Base-by-base conservation (phyloP, 2,888 invertebrate species). In the Rhingia campestris region DNA sequence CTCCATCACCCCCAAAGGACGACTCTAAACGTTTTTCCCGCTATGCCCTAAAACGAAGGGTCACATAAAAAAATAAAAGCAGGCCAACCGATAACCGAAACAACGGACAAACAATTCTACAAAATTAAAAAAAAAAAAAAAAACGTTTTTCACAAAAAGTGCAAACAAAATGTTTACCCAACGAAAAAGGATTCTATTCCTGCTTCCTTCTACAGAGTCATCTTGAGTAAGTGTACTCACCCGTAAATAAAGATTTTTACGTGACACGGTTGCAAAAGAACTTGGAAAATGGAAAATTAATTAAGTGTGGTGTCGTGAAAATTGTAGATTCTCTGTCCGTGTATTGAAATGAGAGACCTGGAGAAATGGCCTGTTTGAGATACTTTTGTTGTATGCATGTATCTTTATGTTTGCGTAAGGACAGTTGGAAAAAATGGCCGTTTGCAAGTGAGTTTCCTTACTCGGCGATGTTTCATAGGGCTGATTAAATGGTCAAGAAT, bases 201-300 rank as follows among this genome's bases (percentile, higher is more conserved):
- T 54, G 22, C 22, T 4, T 2, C 12, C 22, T 6, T 6, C 6
- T 6, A n/a, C 33, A 41, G 14, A 22, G 22, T 22, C 14, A 43
- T 53, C 72, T 72, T 64, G 47, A 64, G 56, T 39, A 39, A 14
- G 73, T 56, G 41, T 51, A 67, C 51, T 66, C 75, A 75, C 43
- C 66, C 37, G 58, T 66, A 58, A 75, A 75, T 66, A 75, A 75
- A 41, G 75, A 75, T 59, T 66, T 59, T 49, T 75, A 67, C 75
- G 75, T 75, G 75, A 58, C 75, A 51, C 30, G 51, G 43, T 33
- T 58, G 47, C n/a, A 49, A 49, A 45, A 41, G 10, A 22, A 43
- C 0, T 35, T 4, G 30, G 39, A 56, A 39, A 56, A n/a, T 22
- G 49, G 33, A 56, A 66, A 75, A 75, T 51, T 66, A 75, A 75